Evolutionary conservation across 2,797 vertebrate genomes (phyloP).

Genomic region (Galaxias olidus): DNA sequence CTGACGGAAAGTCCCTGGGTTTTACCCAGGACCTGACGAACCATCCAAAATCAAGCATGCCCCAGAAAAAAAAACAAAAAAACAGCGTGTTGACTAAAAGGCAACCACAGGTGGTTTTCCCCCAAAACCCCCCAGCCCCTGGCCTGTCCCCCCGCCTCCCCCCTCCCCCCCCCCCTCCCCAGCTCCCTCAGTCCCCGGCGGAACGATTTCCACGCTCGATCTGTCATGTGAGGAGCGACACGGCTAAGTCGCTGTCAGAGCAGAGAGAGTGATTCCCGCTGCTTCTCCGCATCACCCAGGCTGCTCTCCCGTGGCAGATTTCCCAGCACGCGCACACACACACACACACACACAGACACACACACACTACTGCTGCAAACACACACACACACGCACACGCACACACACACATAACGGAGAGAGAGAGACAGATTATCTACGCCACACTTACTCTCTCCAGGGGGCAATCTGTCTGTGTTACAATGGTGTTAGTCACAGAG

Average conservation of each 20-base stretch:
- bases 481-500: slow-evolving; percentile 53
- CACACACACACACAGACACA: no score
- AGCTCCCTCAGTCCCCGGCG: no score
- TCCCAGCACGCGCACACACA: slow-evolving; percentile 18
- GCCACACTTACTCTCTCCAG: slow-evolving; percentile 55
- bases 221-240: slow-evolving; percentile 43
- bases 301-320: slow-evolving; percentile 53
- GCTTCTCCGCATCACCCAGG: slow-evolving; percentile 42
- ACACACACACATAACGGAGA: slow-evolving; percentile 36
- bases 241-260: slow-evolving; percentile 55
- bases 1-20: slow-evolving; percentile 37
- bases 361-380: no score
- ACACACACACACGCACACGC: no score
- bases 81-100: slow-evolving; percentile 23
- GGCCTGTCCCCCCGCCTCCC: slow-evolving; percentile 10
- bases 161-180: slow-evolving; percentile 9
- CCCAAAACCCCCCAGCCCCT: slow-evolving; percentile 19
- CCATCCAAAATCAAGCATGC: slow-evolving; percentile 25
- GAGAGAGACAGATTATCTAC: slow-evolving; percentile 64
- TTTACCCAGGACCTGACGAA: slow-evolving; percentile 31
- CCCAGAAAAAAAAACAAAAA: background rate
- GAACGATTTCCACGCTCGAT: slow-evolving; percentile 43
- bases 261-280: slow-evolving; percentile 53
- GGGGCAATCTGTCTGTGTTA: slow-evolving; percentile 60
- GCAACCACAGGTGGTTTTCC: slow-evolving; percentile 40